Conservation (phyloP, 2,888 invertebrate genomes). For the Cryptosula pallasiana region DNA sequence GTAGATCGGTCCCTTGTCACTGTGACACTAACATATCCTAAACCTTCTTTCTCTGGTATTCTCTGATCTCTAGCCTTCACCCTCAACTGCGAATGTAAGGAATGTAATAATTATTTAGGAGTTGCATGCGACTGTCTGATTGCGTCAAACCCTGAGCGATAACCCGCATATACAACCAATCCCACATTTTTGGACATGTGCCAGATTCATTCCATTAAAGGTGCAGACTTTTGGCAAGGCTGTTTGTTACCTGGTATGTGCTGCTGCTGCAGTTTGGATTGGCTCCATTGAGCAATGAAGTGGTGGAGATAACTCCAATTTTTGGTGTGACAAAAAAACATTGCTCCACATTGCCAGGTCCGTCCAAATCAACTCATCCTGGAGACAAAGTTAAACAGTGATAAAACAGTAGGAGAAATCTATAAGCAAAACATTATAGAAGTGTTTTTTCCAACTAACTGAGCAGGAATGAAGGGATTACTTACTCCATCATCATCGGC, state of each 20-base stretch:
- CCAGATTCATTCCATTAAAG: too few relatives aligned
- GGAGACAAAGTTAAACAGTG: too few relatives aligned
- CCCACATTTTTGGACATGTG: too few relatives aligned
- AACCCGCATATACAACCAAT: too few relatives aligned
- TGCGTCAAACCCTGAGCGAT: too few relatives aligned
- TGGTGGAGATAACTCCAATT: slow-evolving; percentile 17
- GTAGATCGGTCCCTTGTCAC: slow-evolving; percentile 4
- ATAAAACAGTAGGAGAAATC: too few relatives aligned
- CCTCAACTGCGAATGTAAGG: slow-evolving; percentile 3
- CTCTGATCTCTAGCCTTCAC: slow-evolving; percentile 15
- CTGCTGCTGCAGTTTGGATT: not conserved
- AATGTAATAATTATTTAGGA: too few relatives aligned
- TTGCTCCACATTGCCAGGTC: slow-evolving; percentile 16
- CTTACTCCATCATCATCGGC: slow-evolving; percentile 66
- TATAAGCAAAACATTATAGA: too few relatives aligned
- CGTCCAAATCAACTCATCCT: slow-evolving; percentile 13
- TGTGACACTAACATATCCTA: not conserved
- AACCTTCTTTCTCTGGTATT: slow-evolving; percentile 3
- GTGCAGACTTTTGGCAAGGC: too few relatives aligned
- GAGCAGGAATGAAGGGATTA: too few relatives aligned
- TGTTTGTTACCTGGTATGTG: slow-evolving; percentile 17
- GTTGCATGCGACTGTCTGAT: too few relatives aligned
- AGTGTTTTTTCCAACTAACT: too few relatives aligned
- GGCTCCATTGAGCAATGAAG: not conserved
- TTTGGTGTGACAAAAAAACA: slow-evolving; percentile 1